Conservation (phyloP, 2,113 vertebrate species). For the Melanerpes formicivorus region DNA sequence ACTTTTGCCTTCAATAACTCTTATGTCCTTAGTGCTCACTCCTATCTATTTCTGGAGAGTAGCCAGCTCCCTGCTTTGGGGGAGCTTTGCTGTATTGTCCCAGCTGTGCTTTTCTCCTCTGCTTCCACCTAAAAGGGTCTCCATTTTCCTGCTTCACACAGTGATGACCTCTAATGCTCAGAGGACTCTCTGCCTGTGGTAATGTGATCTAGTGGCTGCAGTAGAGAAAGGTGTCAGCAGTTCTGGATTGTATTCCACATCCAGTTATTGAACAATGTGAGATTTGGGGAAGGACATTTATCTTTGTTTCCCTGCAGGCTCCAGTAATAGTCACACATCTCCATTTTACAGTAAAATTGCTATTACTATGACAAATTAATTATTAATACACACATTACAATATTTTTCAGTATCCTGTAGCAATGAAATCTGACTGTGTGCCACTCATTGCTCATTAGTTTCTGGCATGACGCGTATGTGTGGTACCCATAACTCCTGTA, state of each 20-base stretch:
- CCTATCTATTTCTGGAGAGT: background rate
- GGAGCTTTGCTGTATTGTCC: background rate
- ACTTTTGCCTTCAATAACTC: background rate
- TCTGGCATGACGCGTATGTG: background rate
- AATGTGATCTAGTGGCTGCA: slow-evolving; percentile 43
- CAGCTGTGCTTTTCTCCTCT: background rate
- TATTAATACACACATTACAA: slow-evolving; percentile 13
- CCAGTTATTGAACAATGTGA: background rate
- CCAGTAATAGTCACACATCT: background rate
- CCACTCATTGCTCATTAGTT: background rate
- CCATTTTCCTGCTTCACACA: background rate
- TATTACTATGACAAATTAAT: background rate
- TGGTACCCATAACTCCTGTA: background rate
- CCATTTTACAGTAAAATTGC: slow-evolving; percentile 21
- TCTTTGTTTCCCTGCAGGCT: background rate
- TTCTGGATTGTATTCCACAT: background rate
- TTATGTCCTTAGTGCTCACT: background rate
- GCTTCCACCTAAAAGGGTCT: background rate
- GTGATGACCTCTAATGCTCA: slow-evolving; percentile 36
- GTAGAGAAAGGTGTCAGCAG: slow-evolving; percentile 31
- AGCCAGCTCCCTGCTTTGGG: background rate
- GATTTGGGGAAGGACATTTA: background rate
- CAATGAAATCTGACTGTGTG: background rate
- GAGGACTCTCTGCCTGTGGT: background rate
- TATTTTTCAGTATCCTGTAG: slow-evolving; percentile 19